A percentile compares a stretch with the other conserved stretches of the same genome.
Conservation (phyloP, 2,888 invertebrate species). For the Callosobruchus maculatus region DNA sequence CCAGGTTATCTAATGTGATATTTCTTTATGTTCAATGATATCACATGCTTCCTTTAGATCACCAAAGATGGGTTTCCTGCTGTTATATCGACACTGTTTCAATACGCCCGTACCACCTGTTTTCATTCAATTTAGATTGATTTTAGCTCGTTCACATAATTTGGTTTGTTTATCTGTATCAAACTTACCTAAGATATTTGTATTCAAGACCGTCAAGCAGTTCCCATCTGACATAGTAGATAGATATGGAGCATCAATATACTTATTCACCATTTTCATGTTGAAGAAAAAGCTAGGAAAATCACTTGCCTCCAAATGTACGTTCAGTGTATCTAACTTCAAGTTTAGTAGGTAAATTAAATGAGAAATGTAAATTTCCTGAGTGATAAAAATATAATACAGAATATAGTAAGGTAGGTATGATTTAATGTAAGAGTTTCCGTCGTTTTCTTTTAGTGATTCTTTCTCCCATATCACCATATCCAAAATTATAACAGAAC, state of each 20-base stretch:
- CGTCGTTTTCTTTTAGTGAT: not conserved
- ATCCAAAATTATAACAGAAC: conserved; percentile 14
- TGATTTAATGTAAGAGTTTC: not conserved
- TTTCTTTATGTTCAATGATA: no score
- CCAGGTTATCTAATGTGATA: no score
- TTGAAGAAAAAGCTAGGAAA: not conserved
- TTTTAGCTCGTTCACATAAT: no score
- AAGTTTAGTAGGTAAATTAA: conserved; percentile 55
- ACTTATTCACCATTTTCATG: conserved; percentile 2
- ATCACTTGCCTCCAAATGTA: conserved; percentile 5
- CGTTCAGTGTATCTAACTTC: conserved; percentile 42
- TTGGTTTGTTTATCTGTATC: no score
- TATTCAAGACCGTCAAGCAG: not conserved
- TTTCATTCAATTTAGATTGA: no score
- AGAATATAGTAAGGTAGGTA: conserved; percentile 50
- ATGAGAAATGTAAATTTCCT: conserved; percentile 59
- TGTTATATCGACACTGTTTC: no score
- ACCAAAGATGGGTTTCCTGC: no score
- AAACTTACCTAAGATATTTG: not conserved
- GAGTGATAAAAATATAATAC: conserved; percentile 56
- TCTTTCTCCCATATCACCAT: conserved; percentile 5
- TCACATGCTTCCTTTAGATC: no score
- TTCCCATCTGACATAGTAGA: not conserved
- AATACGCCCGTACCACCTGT: no score
- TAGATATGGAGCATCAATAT: conserved; percentile 2